A percentile compares a stretch with the other conserved stretches of the same genome.
Conservation (phyloP, 35 echinoderm and acorn worm genomes). For the Apostichopus japonicus region DNA sequence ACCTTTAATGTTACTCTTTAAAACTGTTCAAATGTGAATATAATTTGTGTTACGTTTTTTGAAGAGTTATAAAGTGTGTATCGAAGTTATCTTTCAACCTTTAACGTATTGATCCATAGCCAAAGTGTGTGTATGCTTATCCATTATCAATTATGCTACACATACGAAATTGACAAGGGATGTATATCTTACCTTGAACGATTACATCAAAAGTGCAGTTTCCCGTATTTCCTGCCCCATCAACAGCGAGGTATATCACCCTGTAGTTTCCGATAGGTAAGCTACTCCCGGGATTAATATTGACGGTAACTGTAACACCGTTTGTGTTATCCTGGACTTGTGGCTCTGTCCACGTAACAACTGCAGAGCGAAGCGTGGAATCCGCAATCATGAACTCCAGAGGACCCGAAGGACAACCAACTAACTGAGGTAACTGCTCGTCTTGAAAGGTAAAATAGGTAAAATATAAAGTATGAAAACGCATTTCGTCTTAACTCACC, state of each 20-base stretch:
- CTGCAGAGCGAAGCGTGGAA: constrained; percentile 12
- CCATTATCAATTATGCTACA: too few species aligned
- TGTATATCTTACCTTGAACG: background rate
- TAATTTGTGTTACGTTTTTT: too few species aligned
- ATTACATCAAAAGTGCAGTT: background rate
- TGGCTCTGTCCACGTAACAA: constrained; percentile 7
- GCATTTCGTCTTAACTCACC: too few species aligned
- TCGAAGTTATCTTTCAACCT: too few species aligned
- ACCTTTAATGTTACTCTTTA: too few species aligned
- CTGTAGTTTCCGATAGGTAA: background rate
- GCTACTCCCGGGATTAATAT: background rate
- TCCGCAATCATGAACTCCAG: background rate
- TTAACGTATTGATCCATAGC: too few species aligned
- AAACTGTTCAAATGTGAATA: too few species aligned
- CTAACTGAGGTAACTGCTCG: background rate
- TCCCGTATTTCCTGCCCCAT: background rate
- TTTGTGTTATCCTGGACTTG: constrained; percentile 8
- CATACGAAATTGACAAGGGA: too few species aligned
- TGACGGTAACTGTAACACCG: background rate
- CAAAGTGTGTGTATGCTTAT: too few species aligned
- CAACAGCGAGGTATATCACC: constrained; percentile 5
- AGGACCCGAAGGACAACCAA: background rate
- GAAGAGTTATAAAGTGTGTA: too few species aligned
- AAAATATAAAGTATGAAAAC: too few species aligned
- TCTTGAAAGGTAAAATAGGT: background rate